Base-by-base conservation (phyloP, 2,113 vertebrate species). In the Alexandromys fortis region DNA sequence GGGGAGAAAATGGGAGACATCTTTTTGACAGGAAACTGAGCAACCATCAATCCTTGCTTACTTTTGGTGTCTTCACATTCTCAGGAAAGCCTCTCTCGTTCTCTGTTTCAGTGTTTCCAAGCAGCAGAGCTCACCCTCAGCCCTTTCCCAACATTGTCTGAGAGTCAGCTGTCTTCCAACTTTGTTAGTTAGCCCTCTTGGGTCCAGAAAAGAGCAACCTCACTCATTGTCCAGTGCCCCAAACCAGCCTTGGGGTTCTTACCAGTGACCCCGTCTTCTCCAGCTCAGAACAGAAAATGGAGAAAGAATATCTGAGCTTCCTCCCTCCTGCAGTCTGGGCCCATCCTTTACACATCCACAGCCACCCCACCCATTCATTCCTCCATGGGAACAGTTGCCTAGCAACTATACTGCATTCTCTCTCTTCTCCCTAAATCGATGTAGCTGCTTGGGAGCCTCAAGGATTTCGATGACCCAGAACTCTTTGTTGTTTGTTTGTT, bases 301-400 rank as follows among this genome's bases (percentile, higher is more conserved):
- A 86, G 38, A 47, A 67, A 63, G 55, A 17, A 19, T 28, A 45
- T 45, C 21, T 52, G 65, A 76, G 35, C 47, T 42, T 63, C 63
- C 63, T 42, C 19, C n/a, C 45, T 63, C 78, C 52, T 91, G 91
- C 89, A 33, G 35, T 42, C 52, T 79, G 79, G 68, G n/a, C 7
- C 47, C n/a, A 42, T 42, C 77, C 90, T 81, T 91, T 26, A 2
- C 1, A 3, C 16, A 7, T 38, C n/a, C 12, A 26, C 5, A 26
- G 61, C 70, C 21, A 58, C n/a, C 47, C 35, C 38, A 30, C 19
- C 1, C 33, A 65, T 61, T 79, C 45, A 92, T 45, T 68, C 58
- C 19, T 93, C 61, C 85, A 7, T 45, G 83, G 90, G 87, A 90
- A 67, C 90, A 26, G 28, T 30, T 92, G 70, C 90, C 79, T 86